A percentile compares a stretch with the other conserved stretches of the same genome.
These are phyloP conservation scores for Melanargia galathea DNA, from an alignment of 2,888 invertebrate species.

Conservation along the genomic window DNA sequence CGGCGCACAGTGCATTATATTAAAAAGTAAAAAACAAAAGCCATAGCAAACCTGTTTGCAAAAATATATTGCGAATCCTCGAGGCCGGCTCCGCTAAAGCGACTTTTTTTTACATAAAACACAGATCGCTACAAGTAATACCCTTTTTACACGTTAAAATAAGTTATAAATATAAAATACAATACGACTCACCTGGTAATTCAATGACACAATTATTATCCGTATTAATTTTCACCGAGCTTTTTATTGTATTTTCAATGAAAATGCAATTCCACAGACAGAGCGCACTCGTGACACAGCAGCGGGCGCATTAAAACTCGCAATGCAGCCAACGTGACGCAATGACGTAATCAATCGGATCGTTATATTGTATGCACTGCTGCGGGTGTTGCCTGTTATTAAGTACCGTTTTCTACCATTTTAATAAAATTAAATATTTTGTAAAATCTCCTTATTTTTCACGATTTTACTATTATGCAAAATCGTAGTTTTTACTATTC, in stretches of 20 bases:
- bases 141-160: constrained; percentile 16
- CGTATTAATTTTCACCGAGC: constrained; percentile 51
- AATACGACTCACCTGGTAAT: constrained; percentile 50
- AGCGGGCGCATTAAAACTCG: constrained; percentile 71
- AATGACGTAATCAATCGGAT: constrained; percentile 34
- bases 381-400: constrained; percentile 23
- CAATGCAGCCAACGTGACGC: constrained; percentile 64
- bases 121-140: constrained; percentile 29
- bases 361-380: constrained; percentile 27
- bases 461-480: no score
- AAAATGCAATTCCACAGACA: constrained; percentile 48
- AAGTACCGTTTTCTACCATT: constrained; percentile 16
- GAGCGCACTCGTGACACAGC: constrained; percentile 73
- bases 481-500: no score
- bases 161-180: constrained; percentile 32
- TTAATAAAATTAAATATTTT: neutral
- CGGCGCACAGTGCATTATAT: constrained; percentile 47
- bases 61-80: constrained; percentile 71
- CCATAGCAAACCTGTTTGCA: constrained; percentile 57
- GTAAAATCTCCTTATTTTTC: neutral
- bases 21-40: constrained; percentile 53
- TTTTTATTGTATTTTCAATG: constrained; percentile 35
- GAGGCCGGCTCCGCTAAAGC: constrained; percentile 53
- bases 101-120: constrained; percentile 46
- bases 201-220: constrained; percentile 50